Evolutionary conservation across 2,113 vertebrate genomes (phyloP), one percentile per base, ranked within the genome.

Genomic region (Halichoerus grypus): DNA sequence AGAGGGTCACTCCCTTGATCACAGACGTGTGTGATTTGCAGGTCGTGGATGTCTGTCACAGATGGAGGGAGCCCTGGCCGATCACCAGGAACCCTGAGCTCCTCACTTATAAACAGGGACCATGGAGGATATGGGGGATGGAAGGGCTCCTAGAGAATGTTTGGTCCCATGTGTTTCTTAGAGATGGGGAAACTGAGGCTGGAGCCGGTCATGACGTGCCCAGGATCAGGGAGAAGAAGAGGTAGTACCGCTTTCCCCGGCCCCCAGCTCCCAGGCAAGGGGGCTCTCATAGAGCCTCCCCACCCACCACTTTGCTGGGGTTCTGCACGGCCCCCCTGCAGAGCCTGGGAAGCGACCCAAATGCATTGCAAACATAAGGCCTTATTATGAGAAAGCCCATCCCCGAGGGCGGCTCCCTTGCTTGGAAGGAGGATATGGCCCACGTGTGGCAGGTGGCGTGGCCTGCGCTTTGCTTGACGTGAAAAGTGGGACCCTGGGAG

Each of bases 141-240:
- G 21, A 42, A 88, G 22, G 8, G 21, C 9, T 49, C 39, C 59
- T 28, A 1, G 6, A 85, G 22, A 55, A 39, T 5, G 39, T 10
- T 69, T 12, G 51, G 46, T 42, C 53, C 46, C 61, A 22, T 0
- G 0, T 74, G 55, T 31, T 51, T 93, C 71, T 42, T 39, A 81
- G 28, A 59, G 71, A 16, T 10, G 79, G 49, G 80, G 57, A 96
- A 79, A 85, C 33, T 28, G 59, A 85, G 77, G 82, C 6, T 12
- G 0, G 1, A 18, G 24, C 0, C 1, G 3, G 39, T 28, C 42
- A 46, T 3, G 19, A 46, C 39, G 13, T 15, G 24, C n/a, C 36
- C 24, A 53, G 51, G 28, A 26, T n/a, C 36, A 10, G 0, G 5
- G 61, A 76, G 61, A 31, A 11, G 19, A 55, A 69, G 57, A 67